Conservation (phyloP, 2,113 vertebrate species). For the Tringa solitaria region DNA sequence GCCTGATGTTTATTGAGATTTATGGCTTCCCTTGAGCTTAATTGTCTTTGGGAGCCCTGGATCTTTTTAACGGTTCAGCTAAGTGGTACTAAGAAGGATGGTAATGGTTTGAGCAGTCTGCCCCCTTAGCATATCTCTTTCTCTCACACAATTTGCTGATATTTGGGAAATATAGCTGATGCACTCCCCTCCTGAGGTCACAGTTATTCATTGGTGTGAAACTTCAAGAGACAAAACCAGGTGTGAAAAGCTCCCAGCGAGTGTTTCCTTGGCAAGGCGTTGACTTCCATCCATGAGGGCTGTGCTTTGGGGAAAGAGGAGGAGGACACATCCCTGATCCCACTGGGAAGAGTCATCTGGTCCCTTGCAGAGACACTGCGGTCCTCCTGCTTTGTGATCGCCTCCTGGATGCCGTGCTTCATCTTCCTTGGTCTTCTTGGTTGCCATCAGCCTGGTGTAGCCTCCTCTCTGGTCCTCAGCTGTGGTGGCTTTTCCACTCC, state of each 20-base stretch:
- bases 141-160: slow-evolving; percentile 62
- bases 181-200: slow-evolving; percentile 51
- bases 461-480: neutral
- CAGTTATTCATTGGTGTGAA: slow-evolving; percentile 48
- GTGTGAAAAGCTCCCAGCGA: slow-evolving; percentile 61
- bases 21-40: slow-evolving; percentile 76
- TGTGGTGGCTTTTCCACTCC: neutral
- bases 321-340: neutral
- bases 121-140: slow-evolving; percentile 60
- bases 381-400: neutral
- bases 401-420: neutral
- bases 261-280: neutral
- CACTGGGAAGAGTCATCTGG: neutral
- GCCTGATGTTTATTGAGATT: slow-evolving; percentile 74
- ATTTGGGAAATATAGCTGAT: slow-evolving; percentile 59
- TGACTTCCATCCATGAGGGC: neutral
- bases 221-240: slow-evolving; percentile 32
- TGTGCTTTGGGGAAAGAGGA: fast-evolving
- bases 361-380: neutral
- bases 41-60: slow-evolving; percentile 70
- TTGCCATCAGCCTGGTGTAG: neutral
- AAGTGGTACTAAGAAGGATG: slow-evolving; percentile 66
- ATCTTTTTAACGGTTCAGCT: slow-evolving; percentile 69
- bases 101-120: slow-evolving; percentile 40
- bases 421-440: neutral